These are phyloP conservation scores for Chinchilla lanigera DNA, from an alignment of 2,113 vertebrate genomes.

Conservation along the genomic window DNA sequence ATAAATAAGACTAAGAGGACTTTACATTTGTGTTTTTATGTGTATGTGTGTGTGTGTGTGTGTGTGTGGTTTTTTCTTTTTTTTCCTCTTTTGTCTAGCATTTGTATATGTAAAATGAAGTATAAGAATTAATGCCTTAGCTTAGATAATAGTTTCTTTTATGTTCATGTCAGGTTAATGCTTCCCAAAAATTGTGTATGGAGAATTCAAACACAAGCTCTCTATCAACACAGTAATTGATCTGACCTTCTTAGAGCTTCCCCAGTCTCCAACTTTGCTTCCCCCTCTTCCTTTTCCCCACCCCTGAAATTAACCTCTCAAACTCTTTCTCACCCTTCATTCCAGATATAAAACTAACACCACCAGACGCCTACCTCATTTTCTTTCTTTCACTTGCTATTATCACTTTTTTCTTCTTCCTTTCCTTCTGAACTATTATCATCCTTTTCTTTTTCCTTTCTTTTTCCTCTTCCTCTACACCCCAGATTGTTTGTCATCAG, in stretches of 20 bases:
- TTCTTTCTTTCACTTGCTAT: neutral
- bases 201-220: neutral
- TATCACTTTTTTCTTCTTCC: neutral
- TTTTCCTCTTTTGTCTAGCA: neutral
- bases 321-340: neutral
- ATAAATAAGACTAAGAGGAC: neutral
- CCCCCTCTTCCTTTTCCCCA: neutral
- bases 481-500: neutral
- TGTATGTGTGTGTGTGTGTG: neutral
- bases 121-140: neutral
- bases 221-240: neutral
- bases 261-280: neutral
- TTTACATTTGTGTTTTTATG: neutral
- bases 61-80: neutral
- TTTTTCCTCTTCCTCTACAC: neutral
- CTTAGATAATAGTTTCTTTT: neutral
- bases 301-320: neutral
- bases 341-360: neutral
- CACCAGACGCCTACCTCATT: neutral
- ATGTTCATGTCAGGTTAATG: neutral
- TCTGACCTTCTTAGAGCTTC: neutral
- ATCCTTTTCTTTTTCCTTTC: neutral
- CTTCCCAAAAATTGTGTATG: neutral
- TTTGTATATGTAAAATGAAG: neutral
- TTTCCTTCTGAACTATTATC: neutral